A percentile compares a stretch with the other conserved stretches of the same genome.
phyloP scores from a whole-genome alignment of 2,888 invertebrate genomes.

The Trachelus troglodyta region DNA sequence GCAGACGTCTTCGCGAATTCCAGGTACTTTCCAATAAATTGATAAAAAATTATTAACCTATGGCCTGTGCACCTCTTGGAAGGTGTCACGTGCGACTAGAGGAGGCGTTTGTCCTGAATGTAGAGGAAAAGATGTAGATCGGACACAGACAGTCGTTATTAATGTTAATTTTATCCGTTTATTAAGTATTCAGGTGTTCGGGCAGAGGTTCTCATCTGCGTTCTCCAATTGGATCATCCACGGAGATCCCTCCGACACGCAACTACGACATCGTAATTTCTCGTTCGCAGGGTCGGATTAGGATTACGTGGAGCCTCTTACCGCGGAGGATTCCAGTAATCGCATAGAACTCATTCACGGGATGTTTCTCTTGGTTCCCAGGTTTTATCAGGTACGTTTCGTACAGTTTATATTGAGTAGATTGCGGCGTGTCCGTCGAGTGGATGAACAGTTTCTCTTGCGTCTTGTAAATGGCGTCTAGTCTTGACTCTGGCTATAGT shows the following conservation, averaged over 20 bases:
- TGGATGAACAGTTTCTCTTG: not conserved
- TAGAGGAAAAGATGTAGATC: conserved; percentile 59
- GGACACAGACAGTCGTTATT: conserved; percentile 61
- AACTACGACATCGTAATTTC: conserved; percentile 12
- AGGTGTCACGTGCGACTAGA: conserved; percentile 56
- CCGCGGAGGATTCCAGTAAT: not conserved
- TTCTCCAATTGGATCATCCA: not conserved
- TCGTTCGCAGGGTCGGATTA: conserved; percentile 8
- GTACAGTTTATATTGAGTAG: not conserved
- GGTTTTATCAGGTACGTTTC: not conserved
- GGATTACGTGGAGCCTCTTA: not conserved
- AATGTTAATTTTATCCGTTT: conserved; percentile 67
- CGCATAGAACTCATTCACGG: not conserved
- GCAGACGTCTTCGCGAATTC: not conserved
- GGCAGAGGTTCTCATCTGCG: conserved; percentile 55
- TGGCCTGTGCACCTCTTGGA: conserved; percentile 19
- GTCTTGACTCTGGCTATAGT: not conserved
- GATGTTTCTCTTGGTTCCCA: not conserved
- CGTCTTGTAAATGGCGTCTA: not conserved
- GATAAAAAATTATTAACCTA: not conserved
- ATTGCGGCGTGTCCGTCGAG: not conserved
- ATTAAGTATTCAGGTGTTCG: conserved; percentile 67
- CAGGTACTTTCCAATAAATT: not conserved
- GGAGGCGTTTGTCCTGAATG: conserved; percentile 48
- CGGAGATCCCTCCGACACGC: not conserved